Evolutionary conservation across 2,888 invertebrate species (phyloP).

Genomic region (Lithosia quadra): DNA sequence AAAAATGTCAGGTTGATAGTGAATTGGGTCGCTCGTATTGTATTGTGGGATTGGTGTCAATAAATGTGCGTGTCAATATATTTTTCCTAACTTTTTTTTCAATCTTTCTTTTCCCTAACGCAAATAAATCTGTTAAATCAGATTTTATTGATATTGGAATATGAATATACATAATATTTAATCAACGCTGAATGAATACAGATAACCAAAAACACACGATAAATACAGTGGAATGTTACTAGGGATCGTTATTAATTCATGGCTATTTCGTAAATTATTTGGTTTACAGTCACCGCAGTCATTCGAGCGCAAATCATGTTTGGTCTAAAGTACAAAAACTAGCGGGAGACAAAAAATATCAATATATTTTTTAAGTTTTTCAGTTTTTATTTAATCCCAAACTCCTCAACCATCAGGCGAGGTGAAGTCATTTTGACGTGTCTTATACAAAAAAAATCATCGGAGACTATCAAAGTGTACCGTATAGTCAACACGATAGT

Average conservation of each 20-base stretch:
- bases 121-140: neutral
- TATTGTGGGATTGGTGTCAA: too few species aligned
- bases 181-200: neutral
- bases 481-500: too few species aligned
- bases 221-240: neutral
- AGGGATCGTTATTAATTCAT: neutral
- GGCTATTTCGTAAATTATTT: slow-evolving; percentile 31
- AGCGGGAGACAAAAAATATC: neutral
- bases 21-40: too few species aligned
- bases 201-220: neutral
- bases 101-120: too few species aligned
- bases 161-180: neutral
- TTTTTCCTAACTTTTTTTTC: too few species aligned
- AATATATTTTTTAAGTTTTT: neutral
- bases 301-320: slow-evolving; percentile 22
- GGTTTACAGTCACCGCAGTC: slow-evolving; percentile 23
- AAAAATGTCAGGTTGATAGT: too few species aligned
- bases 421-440: too few species aligned
- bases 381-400: too few species aligned
- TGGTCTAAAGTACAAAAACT: slow-evolving; percentile 15
- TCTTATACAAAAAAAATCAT: too few species aligned
- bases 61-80: too few species aligned
- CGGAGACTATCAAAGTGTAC: too few species aligned
- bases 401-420: too few species aligned
- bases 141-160: neutral